Evolutionary conservation across 2,797 vertebrate genomes (phyloP), one percentile per base, ranked within the genome.

Genomic region (Halcyon badia): DNA sequence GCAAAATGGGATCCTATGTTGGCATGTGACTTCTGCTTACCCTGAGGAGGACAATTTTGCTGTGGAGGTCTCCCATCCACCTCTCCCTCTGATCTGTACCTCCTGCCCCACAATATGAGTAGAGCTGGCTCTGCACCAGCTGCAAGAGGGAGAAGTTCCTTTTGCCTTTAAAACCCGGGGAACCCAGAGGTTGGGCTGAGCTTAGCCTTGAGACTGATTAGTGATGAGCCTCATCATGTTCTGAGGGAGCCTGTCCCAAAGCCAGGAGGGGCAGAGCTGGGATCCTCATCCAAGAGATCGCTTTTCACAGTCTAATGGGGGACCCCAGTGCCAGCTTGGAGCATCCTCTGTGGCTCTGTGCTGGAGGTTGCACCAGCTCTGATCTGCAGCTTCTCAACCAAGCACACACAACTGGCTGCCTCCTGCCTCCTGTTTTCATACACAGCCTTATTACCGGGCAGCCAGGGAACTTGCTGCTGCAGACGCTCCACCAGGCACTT

Each of bases 91-190:
- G 0, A 16, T 48, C 68, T 1, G 0, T 51, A 64, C 26, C 49
- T 80, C 58, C 56, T 52, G 41, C 31, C 39, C 20, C 14, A 22
- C 44, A 56, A 11, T 1, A 1, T 1, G 0, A 7, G 33, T 35
- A 57, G 62, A 42, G 54, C 9, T 0, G 0, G 56, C 81, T 78
- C 65, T 1, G 1, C 20, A 5, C 11, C 0, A 2, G 7, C 41
- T 68, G 33, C 2, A 0, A 1, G 28, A 91, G 46, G 20, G 33
- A 72, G 51, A 92, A 76, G 51, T 79, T 89, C 48, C 18, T 71
- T 81, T 68, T 10, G 16, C 41, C n/a, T 58, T 64, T 51, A 84
- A 68, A 87, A 33, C n/a, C 31, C 24, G 15, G 39, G 16, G 35
- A 62, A 68, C 30, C 13, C 73, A 18, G 19, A 0, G 5, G 7